phyloP scores from a whole-genome alignment of 2,113 vertebrate genomes.

The Hydrochoerus hydrochaeris region DNA sequence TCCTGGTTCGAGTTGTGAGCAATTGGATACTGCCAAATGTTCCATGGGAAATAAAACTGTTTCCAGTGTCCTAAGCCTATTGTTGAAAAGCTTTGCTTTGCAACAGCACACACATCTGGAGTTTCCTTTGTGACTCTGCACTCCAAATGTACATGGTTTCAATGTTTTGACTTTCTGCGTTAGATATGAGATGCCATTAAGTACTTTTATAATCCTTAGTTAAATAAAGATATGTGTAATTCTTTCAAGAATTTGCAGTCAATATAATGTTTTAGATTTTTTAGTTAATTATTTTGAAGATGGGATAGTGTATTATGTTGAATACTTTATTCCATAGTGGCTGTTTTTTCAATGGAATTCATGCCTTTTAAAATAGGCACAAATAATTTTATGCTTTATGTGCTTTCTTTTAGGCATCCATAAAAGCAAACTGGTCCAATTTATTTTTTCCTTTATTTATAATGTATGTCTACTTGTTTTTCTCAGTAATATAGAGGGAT shows the following conservation, averaged over 20 bases:
- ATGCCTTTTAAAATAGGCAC: constrained; percentile 41
- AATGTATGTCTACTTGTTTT: not conserved
- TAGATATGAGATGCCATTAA: not conserved
- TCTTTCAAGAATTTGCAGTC: constrained; percentile 36
- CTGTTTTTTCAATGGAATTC: not conserved
- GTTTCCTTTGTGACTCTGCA: not conserved
- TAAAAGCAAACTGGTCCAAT: not conserved
- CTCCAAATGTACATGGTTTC: not conserved
- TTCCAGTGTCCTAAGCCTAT: not conserved
- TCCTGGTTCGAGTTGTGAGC: not conserved
- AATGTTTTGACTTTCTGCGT: constrained; percentile 44
- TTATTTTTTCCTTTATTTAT: constrained; percentile 7
- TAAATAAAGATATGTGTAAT: not conserved
- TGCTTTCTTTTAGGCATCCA: not conserved
- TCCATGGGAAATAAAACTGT: not conserved
- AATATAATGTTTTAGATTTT: constrained; percentile 20
- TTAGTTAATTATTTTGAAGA: constrained; percentile 34
- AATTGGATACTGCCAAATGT: not conserved
- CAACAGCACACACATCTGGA: not conserved
- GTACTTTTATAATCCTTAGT: constrained; percentile 7
- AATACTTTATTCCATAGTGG: constrained; percentile 32
- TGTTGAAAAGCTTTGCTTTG: not conserved
- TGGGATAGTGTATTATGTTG: not conserved
- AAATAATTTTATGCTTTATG: constrained; percentile 33
- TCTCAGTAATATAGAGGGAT: not conserved